Evolutionary conservation across 2,113 vertebrate genomes (phyloP).

Genomic region (Ciconia boyciana): DNA sequence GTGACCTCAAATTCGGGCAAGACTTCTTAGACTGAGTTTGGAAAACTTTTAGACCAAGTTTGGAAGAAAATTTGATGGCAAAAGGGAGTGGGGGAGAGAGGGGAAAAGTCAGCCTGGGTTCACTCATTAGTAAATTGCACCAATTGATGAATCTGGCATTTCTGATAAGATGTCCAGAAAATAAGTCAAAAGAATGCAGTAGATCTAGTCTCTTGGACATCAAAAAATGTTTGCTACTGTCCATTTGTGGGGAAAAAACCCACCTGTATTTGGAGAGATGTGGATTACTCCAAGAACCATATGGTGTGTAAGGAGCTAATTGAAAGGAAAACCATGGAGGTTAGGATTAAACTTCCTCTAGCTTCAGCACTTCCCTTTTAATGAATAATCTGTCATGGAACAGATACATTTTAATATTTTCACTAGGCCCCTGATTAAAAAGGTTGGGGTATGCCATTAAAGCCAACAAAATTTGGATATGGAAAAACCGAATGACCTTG

Average conservation of each 20-base stretch:
- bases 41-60: background rate
- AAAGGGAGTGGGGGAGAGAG: background rate
- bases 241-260: rapidly evolving
- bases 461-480: background rate
- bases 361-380: background rate
- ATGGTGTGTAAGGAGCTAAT: background rate
- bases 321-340: background rate
- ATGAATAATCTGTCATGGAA: background rate
- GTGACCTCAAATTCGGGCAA: background rate
- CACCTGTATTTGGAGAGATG: background rate
- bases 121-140: background rate
- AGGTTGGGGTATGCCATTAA: background rate
- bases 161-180: background rate
- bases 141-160: background rate
- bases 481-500: background rate
- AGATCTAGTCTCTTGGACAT: background rate
- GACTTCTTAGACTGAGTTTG: background rate
- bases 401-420: background rate
- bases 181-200: background rate
- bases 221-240: background rate
- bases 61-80: background rate
- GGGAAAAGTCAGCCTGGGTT: background rate
- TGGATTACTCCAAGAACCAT: background rate
- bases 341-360: background rate
- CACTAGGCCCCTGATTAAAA: background rate